Evolutionary conservation across 2,888 invertebrate genomes (phyloP).

Genomic region (Pseudanteris insignis): DNA sequence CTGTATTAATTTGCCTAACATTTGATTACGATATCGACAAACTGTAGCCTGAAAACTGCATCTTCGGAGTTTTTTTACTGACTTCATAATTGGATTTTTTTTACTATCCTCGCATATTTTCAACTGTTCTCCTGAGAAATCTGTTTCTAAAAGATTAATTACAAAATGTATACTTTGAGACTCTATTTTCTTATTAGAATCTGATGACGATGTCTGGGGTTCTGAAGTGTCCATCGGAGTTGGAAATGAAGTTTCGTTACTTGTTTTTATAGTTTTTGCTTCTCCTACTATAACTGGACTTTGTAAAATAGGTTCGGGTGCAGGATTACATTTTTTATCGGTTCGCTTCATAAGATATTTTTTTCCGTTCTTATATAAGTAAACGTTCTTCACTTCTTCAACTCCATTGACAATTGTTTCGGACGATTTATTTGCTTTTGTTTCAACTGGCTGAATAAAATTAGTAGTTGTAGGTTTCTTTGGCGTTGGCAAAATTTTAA

Average conservation of each 20-base stretch:
- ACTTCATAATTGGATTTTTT: constrained; percentile 4
- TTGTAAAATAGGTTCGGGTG: background rate
- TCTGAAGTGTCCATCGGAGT: background rate
- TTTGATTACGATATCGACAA: constrained; percentile 18
- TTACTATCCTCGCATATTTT: constrained; percentile 4
- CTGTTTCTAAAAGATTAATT: constrained; percentile 6
- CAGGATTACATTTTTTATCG: background rate
- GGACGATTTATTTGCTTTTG: background rate
- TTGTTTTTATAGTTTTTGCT: background rate
- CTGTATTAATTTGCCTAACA: constrained; percentile 8
- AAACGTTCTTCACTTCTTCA: background rate
- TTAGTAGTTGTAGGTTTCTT: background rate
- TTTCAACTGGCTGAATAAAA: background rate
- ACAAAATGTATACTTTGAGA: background rate
- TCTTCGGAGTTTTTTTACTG: background rate
- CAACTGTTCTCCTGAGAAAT: constrained; percentile 15
- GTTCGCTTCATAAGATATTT: constrained; percentile 1
- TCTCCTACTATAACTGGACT: background rate
- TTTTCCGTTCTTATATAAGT: constrained; percentile 2
- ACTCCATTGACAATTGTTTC: background rate
- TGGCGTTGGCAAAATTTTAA: constrained; percentile 23
- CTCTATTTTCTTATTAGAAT: background rate
- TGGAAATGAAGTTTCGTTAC: background rate
- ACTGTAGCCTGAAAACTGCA: constrained; percentile 1
- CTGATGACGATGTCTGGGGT: background rate